phyloP scores from a whole-genome alignment of 2,797 vertebrate genomes.

The Catostomus latipinnis region DNA sequence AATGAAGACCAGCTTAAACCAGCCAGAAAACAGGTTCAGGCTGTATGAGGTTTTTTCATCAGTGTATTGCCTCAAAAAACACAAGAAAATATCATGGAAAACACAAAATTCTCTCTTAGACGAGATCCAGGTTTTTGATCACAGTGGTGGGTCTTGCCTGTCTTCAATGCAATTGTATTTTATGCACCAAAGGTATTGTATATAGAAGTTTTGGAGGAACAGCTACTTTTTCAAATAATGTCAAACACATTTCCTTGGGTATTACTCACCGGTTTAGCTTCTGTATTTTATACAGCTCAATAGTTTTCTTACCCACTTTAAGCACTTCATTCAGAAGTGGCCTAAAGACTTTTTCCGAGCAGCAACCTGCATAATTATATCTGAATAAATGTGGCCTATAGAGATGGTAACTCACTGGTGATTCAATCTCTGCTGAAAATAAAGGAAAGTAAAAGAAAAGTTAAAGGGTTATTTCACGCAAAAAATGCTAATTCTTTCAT shows the following conservation, averaged over 20 bases:
- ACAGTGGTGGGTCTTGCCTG: constrained; percentile 52
- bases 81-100: no score
- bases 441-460: constrained; percentile 3
- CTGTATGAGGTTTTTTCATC: no score
- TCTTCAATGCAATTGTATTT: constrained; percentile 62
- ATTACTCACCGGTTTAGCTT: constrained; percentile 63
- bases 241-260: constrained; percentile 65
- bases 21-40: no score
- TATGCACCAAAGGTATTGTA: constrained; percentile 71
- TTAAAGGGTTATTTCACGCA: neutral
- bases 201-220: constrained; percentile 63
- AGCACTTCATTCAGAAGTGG: constrained; percentile 48
- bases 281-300: constrained; percentile 66
- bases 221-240: constrained; percentile 60
- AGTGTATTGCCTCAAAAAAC: constrained; percentile 53
- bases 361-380: constrained; percentile 25
- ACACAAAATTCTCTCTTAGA: constrained; percentile 6
- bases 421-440: constrained; percentile 7
- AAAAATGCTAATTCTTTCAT: no score
- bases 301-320: constrained; percentile 65
- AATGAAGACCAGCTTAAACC: no score
- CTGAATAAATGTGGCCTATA: constrained; percentile 33
- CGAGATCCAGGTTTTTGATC: constrained; percentile 50
- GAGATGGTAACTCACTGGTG: constrained; percentile 21
- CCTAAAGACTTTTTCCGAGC: constrained; percentile 35